These are phyloP conservation scores for Caenorhabditis wallacei DNA, from an alignment of 2,888 invertebrate genomes.

Conservation along the genomic window DNA sequence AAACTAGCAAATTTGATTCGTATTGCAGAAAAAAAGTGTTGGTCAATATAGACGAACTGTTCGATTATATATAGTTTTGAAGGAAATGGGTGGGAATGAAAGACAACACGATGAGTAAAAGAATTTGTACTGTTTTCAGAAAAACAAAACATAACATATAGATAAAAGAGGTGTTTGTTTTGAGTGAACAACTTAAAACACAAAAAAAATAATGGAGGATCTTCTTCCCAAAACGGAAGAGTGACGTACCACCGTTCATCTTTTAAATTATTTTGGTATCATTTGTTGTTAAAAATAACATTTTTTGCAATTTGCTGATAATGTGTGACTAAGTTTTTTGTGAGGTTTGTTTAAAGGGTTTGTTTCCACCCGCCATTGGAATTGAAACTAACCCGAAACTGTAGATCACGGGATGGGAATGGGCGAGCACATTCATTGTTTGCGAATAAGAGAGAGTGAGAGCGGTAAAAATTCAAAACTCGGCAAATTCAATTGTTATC, in stretches of 20 bases:
- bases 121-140: conserved; percentile 38
- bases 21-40: not conserved
- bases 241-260: conserved; percentile 4
- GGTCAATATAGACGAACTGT: not conserved
- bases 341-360: conserved; percentile 29
- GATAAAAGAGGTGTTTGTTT: conserved; percentile 29
- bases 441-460: conserved; percentile 30
- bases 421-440: conserved; percentile 60
- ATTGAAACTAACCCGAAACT: conserved; percentile 38
- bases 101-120: conserved; percentile 16
- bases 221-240: conserved; percentile 41
- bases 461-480: conserved; percentile 57
- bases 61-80: conserved; percentile 14
- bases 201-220: conserved; percentile 15
- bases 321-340: not conserved
- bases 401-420: conserved; percentile 48
- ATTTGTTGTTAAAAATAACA: not conserved
- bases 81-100: not conserved
- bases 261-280: not conserved
- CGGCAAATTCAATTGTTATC: conserved; percentile 40
- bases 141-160: conserved; percentile 35
- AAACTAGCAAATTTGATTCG: conserved; percentile 18
- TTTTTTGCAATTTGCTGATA: conserved; percentile 5
- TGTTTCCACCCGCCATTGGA: not conserved
- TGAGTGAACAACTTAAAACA: conserved; percentile 24